phyloP scores from a whole-genome alignment of 1,140 invertebrate genomes.

The Potamilus streckersoni region DNA sequence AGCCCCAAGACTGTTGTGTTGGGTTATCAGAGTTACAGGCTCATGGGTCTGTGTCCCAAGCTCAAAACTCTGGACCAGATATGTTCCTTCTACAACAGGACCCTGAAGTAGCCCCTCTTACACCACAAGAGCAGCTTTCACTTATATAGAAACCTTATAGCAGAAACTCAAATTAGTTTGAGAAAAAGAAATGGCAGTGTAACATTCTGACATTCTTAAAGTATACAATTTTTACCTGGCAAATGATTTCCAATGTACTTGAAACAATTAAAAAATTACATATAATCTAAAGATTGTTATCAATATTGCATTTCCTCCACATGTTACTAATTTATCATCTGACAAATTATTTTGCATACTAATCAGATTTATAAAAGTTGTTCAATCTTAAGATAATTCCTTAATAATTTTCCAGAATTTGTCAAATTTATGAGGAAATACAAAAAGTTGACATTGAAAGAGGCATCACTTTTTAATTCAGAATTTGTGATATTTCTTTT shows the following conservation, averaged over 20 bases:
- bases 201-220: neutral
- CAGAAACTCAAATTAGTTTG: slow-evolving; percentile 12
- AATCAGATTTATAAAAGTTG: too few relatives aligned
- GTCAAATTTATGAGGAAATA: too few relatives aligned
- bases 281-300: slow-evolving; percentile 19
- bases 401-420: too few relatives aligned
- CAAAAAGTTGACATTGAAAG: too few relatives aligned
- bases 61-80: slow-evolving; percentile 50
- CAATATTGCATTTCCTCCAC: neutral
- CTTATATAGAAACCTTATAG: slow-evolving; percentile 62
- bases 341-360: too few relatives aligned
- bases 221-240: neutral
- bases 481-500: too few relatives aligned
- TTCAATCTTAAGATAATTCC: neutral
- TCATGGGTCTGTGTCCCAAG: slow-evolving; percentile 51
- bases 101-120: slow-evolving; percentile 52
- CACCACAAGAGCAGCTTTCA: slow-evolving; percentile 60
- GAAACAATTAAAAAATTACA: too few relatives aligned
- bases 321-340: too few relatives aligned
- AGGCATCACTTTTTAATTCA: too few relatives aligned
- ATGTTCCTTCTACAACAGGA: slow-evolving; percentile 52
- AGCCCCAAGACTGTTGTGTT: neutral
- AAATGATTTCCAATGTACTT: too few relatives aligned
- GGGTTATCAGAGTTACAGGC: slow-evolving; percentile 35
- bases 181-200: neutral